Evolutionary conservation across 35 echinoderm and acorn worm species (phyloP), one percentile per base, ranked within the genome.

Genomic region (Stichopus chloronotus): DNA sequence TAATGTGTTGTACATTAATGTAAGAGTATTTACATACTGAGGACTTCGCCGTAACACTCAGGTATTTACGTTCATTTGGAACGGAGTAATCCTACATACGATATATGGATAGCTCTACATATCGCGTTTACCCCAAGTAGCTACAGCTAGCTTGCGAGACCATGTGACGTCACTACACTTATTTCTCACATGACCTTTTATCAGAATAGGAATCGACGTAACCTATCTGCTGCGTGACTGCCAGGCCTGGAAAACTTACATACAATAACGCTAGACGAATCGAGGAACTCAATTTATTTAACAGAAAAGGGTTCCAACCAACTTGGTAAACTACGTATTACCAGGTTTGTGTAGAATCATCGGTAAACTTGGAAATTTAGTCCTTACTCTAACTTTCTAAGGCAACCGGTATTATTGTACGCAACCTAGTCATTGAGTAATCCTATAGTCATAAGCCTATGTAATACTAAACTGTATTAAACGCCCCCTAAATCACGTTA

Each of bases 161-260:
- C 24, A 52, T 25, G 53, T 81, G 78, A 81, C 78, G 78, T 81
- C 78, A 81, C 78, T 22, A 65, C 19, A 81, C 25, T 81, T 13
- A 52, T 81, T 81, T 43, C 78, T 81, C 78, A 81, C 78, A 81
- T 81, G 78, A 81, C 78, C 78, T 81, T 81, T 81, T 81, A 81
- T 81, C 78, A 81, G 78, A 81, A 81, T 52, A 25, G 25, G 25
- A 14, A 81, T 22, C 77, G 78, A 81, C 78, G 78, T 81, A 55
- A 81, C 78, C 13, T 53, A 6, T 8, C 8, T 8, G 77, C 77
- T 52, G 61, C 61, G 61, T 65, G 61, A 65, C 61, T 11, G 61
- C 11, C 61, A 14, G 11, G 61, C 5, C 61, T 65, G 11, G 11
- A 65, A 19, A 65, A 65, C 30, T 65, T 65, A 65, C 61, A 65